These are phyloP conservation scores for Drosophila funebris DNA, from an alignment of 1,140 invertebrate species.

Conservation along the genomic window DNA sequence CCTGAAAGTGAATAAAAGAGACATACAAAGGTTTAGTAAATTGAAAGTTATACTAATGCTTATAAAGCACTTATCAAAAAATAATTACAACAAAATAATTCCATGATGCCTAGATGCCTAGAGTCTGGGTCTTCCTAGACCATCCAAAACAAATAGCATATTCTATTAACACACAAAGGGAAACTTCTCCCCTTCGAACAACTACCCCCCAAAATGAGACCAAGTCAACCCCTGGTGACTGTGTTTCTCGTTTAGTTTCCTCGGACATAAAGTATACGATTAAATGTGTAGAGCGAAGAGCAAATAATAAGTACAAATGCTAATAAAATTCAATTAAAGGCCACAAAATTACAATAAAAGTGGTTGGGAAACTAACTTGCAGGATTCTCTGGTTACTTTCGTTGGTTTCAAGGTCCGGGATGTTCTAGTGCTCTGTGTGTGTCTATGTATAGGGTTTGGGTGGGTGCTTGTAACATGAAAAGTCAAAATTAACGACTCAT, in stretches of 20 bases:
- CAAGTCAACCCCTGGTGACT: not conserved
- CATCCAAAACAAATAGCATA: constrained; percentile 34
- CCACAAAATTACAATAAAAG: constrained; percentile 81
- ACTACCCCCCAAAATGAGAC: not conserved
- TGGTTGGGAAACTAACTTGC: constrained; percentile 61
- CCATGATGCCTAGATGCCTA: constrained; percentile 9
- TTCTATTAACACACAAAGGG: constrained; percentile 32
- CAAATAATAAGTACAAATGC: constrained; percentile 81
- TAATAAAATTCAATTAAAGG: constrained; percentile 83
- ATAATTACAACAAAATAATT: constrained; percentile 38
- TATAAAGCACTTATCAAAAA: constrained; percentile 16
- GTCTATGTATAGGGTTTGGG: not conserved
- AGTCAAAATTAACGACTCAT: constrained; percentile 82
- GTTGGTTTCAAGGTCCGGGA: not conserved
- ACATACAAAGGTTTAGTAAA: constrained; percentile 30
- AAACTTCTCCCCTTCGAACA: not conserved
- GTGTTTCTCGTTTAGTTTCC: constrained; percentile 1
- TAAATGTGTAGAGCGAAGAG: constrained; percentile 48
- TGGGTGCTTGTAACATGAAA: constrained; percentile 56
- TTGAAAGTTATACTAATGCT: not conserved
- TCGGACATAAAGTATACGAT: constrained; percentile 69
- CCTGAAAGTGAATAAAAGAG: constrained; percentile 23
- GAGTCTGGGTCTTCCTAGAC: not conserved
- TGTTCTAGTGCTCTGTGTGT: not conserved
- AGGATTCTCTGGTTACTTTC: constrained; percentile 7